Evolutionary conservation across 2,888 invertebrate genomes (phyloP).

Genomic region (Digitonthophagus gazella): DNA sequence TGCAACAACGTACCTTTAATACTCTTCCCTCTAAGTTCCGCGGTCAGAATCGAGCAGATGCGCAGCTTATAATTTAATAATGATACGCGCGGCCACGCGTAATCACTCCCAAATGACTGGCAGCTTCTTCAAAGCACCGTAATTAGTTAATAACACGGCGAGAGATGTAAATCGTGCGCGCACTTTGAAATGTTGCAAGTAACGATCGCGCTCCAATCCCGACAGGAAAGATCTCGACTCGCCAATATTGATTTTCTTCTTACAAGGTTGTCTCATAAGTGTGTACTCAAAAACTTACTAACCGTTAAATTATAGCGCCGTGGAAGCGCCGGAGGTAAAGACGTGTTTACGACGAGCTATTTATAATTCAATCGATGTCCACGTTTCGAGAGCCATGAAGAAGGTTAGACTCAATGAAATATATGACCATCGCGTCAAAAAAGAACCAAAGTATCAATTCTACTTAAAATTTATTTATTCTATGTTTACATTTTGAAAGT

Average conservation of each 20-base stretch:
- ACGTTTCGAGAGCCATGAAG: neutral
- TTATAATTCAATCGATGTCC: neutral
- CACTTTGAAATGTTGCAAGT: constrained; percentile 11
- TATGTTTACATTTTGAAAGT: no score
- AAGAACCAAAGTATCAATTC: no score
- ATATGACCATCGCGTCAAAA: no score
- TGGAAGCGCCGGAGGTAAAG: no score
- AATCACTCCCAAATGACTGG: constrained; percentile 11
- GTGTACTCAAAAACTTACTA: neutral
- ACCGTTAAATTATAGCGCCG: no score
- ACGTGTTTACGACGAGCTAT: neutral
- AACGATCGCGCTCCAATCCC: constrained; percentile 1
- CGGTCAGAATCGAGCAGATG: neutral
- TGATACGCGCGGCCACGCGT: constrained; percentile 3
- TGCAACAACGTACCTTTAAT: neutral
- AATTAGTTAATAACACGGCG: constrained; percentile 15
- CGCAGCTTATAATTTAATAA: constrained; percentile 12
- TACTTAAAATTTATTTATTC: no score
- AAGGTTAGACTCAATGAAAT: neutral
- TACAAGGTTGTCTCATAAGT: neutral
- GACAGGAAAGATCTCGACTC: neutral
- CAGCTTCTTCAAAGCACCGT: constrained; percentile 10
- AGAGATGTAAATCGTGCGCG: constrained; percentile 2
- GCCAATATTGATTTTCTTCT: constrained; percentile 7
- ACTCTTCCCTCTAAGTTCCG: neutral